These are phyloP conservation scores for Netelia melanura DNA, from an alignment of 2,888 invertebrate genomes.

Conservation along the genomic window DNA sequence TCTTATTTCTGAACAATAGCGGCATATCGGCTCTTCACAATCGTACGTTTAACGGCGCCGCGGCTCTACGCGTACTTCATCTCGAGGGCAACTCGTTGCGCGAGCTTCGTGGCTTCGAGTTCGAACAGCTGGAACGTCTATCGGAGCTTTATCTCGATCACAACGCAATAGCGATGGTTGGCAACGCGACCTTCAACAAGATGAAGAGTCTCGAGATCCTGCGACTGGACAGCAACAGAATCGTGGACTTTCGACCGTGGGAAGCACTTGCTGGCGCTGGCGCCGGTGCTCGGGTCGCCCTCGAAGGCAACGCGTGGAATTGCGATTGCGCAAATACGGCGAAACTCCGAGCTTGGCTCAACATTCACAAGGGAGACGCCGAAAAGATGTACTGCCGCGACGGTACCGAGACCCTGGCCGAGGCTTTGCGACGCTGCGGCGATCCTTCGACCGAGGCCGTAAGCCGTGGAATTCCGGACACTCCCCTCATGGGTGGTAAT, in stretches of 20 bases:
- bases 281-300: conserved; percentile 88
- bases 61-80: conserved; percentile 90
- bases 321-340: conserved; percentile 92
- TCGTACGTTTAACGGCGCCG: conserved; percentile 93
- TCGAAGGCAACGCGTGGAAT: conserved; percentile 93
- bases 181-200: conserved; percentile 91
- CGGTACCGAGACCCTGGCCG: conserved; percentile 86
- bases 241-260: conserved; percentile 92
- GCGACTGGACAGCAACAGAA: conserved; percentile 91
- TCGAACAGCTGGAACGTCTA: conserved; percentile 90
- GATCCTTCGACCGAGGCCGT: conserved; percentile 90
- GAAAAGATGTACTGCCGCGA: conserved; percentile 90
- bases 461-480: conserved; percentile 88
- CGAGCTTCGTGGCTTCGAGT: conserved; percentile 91
- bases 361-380: conserved; percentile 89
- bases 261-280: conserved; percentile 86
- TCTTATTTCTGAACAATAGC: conserved; percentile 92
- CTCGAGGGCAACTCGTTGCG: conserved; percentile 91
- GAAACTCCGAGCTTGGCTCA: conserved; percentile 90
- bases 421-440: conserved; percentile 87
- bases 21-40: conserved; percentile 92
- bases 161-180: conserved; percentile 90
- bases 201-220: conserved; percentile 90
- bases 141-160: conserved; percentile 92
- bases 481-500: conserved; percentile 89